phyloP scores from a whole-genome alignment of 2,113 vertebrate species.

The Coptodon rendalli region DNA sequence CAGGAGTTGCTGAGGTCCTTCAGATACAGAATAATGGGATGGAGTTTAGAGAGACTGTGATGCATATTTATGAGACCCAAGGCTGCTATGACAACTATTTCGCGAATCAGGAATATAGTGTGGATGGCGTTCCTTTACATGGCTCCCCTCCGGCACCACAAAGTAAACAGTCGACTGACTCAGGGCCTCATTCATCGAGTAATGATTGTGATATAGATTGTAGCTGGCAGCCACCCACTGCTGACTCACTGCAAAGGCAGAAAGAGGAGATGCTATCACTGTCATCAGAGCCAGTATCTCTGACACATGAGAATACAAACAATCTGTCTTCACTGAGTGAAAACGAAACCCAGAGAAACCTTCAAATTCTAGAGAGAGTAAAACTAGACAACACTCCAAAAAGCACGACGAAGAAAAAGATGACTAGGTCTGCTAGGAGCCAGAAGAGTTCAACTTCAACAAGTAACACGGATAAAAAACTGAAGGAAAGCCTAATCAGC shows the following conservation, averaged over 20 bases:
- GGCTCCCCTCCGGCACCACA: background rate
- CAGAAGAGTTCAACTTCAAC: slow-evolving; percentile 25
- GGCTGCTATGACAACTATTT: slow-evolving; percentile 56
- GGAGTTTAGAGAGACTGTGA: slow-evolving; percentile 65
- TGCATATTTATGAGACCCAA: slow-evolving; percentile 65
- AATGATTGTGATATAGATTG: slow-evolving; percentile 62
- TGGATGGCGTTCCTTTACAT: slow-evolving; percentile 17
- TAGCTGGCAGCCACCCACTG: slow-evolving; percentile 35
- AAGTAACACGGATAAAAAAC: slow-evolving; percentile 29
- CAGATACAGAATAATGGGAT: slow-evolving; percentile 60
- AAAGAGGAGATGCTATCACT: slow-evolving; percentile 64
- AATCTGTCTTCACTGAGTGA: slow-evolving; percentile 2
- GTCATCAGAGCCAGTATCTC: slow-evolving; percentile 51
- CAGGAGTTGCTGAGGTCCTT: slow-evolving; percentile 70
- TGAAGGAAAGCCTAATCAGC: background rate
- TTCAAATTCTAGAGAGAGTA: background rate
- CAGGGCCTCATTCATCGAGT: slow-evolving; percentile 31
- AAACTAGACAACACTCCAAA: background rate
- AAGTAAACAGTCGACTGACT: slow-evolving; percentile 34
- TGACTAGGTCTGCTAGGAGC: background rate
- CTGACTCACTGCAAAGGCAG: slow-evolving; percentile 41
- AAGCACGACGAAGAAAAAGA: slow-evolving; percentile 23
- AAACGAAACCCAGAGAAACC: background rate
- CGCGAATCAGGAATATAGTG: slow-evolving; percentile 44
- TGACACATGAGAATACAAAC: slow-evolving; percentile 6